phyloP scores from a whole-genome alignment of 1,140 invertebrate genomes.

The Hycleus cichorii region DNA sequence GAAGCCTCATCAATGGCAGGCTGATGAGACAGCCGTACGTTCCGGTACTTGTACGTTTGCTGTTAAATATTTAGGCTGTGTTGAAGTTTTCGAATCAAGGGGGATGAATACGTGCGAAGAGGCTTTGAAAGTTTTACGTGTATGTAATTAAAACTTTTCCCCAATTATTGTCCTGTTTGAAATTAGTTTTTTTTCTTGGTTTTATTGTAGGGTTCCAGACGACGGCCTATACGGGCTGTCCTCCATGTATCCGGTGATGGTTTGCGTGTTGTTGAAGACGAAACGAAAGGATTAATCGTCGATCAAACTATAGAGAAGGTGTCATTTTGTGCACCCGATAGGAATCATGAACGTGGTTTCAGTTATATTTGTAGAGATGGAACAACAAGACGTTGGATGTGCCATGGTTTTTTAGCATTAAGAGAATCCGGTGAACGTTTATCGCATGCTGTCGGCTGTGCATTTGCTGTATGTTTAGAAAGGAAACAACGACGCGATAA shows the following conservation, averaged over 20 bases:
- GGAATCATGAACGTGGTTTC: slow-evolving; percentile 97
- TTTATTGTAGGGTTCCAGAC: slow-evolving; percentile 68
- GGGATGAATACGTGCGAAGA: slow-evolving; percentile 99
- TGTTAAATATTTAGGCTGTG: slow-evolving; percentile 98
- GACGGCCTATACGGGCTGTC: slow-evolving; percentile 79
- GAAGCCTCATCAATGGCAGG: slow-evolving; percentile 96
- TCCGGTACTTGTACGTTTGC: slow-evolving; percentile 94
- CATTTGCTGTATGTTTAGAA: slow-evolving; percentile 96
- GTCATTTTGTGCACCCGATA: slow-evolving; percentile 98
- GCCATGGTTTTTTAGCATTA: slow-evolving; percentile 94
- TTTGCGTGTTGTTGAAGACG: slow-evolving; percentile 94
- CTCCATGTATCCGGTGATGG: slow-evolving; percentile 97
- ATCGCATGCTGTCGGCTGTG: slow-evolving; percentile 98
- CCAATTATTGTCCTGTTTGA: background rate
- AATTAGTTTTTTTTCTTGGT: background rate
- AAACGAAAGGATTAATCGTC: slow-evolving; percentile 96
- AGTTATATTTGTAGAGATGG: slow-evolving; percentile 39
- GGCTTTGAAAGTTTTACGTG: slow-evolving; percentile 87
- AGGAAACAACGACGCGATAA: slow-evolving; percentile 96
- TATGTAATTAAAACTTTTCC: slow-evolving; percentile 44
- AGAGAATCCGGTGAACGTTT: slow-evolving; percentile 95
- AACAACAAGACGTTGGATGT: slow-evolving; percentile 85
- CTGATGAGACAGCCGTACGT: slow-evolving; percentile 92
- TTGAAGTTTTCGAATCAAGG: slow-evolving; percentile 97
- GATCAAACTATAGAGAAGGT: slow-evolving; percentile 99